These are phyloP conservation scores for Falco concolor DNA, from an alignment of 2,797 vertebrate genomes.

Conservation along the genomic window DNA sequence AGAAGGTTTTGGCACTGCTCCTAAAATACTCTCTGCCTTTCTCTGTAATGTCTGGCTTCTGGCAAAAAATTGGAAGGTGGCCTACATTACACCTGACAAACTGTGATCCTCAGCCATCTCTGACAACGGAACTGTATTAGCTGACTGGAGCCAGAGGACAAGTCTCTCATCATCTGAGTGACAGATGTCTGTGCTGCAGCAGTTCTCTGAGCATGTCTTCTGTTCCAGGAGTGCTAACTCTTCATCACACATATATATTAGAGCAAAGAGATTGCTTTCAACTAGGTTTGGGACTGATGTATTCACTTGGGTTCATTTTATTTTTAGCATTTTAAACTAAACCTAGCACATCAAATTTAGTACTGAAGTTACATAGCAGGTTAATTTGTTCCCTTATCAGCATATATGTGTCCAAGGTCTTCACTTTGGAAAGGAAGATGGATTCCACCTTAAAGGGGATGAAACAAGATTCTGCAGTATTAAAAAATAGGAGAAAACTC, in stretches of 20 bases:
- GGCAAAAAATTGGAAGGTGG: not conserved
- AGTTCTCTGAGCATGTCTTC: not conserved
- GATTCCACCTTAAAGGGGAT: not conserved
- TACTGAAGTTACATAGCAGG: not conserved
- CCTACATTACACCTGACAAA: conserved; percentile 19
- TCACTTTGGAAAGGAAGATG: not conserved
- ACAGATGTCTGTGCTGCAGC: not conserved
- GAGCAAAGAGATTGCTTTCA: not conserved
- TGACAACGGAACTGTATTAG: not conserved
- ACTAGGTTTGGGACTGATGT: not conserved
- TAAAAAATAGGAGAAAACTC: not conserved
- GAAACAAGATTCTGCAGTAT: not conserved
- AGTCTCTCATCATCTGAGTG: not conserved
- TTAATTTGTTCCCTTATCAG: not conserved
- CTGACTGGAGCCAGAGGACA: not conserved
- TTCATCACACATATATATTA: not conserved
- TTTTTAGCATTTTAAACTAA: conserved; percentile 38
- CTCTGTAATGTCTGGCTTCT: not conserved
- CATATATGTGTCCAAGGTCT: not conserved
- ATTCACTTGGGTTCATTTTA: not conserved
- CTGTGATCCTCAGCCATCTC: not conserved
- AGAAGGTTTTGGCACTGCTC: conserved; percentile 11
- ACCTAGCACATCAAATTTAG: not conserved
- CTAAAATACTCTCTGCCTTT: conserved; percentile 10
- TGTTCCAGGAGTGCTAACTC: not conserved